A percentile compares a stretch with the other conserved stretches of the same genome.
Conservation (phyloP, 23 tunicate species). For the Diplosoma virens region DNA sequence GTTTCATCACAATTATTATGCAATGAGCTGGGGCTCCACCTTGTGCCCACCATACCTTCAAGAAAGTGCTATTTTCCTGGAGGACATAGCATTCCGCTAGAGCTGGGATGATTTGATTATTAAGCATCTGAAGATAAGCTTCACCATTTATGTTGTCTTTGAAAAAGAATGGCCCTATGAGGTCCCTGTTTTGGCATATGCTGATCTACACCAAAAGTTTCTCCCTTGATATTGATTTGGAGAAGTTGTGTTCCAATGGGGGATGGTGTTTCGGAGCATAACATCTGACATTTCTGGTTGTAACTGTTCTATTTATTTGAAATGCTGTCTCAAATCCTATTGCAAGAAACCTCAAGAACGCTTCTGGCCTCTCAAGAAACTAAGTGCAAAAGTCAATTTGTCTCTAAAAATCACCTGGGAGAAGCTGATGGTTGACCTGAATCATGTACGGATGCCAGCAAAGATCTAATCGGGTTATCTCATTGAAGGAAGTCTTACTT, state of each 20-base stretch:
- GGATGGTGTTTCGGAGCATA: too few species aligned
- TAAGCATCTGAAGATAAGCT: too few species aligned
- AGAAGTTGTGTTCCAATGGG: too few species aligned
- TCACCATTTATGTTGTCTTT: too few species aligned
- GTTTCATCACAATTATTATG: neutral
- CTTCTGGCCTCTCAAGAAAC: neutral
- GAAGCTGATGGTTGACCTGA: neutral
- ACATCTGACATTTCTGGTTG: too few species aligned
- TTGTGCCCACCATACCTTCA: neutral
- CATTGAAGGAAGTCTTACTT: neutral
- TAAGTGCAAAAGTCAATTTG: neutral
- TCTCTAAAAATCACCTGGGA: too few species aligned
- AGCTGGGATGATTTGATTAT: too few species aligned
- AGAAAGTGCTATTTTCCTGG: too few species aligned
- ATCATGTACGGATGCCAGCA: neutral
- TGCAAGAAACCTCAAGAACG: neutral
- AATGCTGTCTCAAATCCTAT: neutral
- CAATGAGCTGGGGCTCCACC: neutral
- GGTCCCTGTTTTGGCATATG: neutral
- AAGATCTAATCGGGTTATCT: neutral
- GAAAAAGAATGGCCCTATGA: neutral
- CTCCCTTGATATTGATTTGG: too few species aligned
- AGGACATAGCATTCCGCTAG: too few species aligned
- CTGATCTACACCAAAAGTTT: too few species aligned
- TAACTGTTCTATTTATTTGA: too few species aligned